Percentiles rank a stretch among this genome's conserved stretches.
phyloP scores from a whole-genome alignment of 2,113 vertebrate genomes.

The Xiphorhynchus elegans region DNA sequence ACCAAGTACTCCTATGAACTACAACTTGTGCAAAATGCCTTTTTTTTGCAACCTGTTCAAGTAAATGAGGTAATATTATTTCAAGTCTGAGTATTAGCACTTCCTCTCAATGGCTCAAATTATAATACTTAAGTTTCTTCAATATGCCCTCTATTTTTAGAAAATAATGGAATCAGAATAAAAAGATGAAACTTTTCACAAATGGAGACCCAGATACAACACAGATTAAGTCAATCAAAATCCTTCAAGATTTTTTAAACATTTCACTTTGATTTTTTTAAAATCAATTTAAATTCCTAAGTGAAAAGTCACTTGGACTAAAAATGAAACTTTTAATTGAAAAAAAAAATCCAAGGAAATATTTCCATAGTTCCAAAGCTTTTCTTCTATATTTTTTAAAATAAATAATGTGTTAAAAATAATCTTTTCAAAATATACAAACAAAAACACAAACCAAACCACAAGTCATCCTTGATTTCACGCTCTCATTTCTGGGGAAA shows the following conservation, averaged over 20 bases:
- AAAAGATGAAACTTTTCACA: slow-evolving; percentile 57
- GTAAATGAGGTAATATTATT: slow-evolving; percentile 29
- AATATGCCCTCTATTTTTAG: slow-evolving; percentile 54
- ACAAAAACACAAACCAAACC: background rate
- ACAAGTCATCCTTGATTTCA: background rate
- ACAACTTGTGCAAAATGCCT: background rate
- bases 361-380: background rate
- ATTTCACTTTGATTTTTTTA: background rate
- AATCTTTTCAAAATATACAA: background rate
- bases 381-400: background rate
- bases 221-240: slow-evolving; percentile 66
- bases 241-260: slow-evolving; percentile 40
- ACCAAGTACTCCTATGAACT: background rate
- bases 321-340: slow-evolving; percentile 28
- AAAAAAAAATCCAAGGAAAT: background rate
- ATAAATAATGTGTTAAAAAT: background rate
- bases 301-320: slow-evolving; percentile 27
- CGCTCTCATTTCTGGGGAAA: background rate
- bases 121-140: slow-evolving; percentile 40
- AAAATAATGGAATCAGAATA: slow-evolving; percentile 58
- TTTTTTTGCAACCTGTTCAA: background rate
- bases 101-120: slow-evolving; percentile 31
- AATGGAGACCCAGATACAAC: slow-evolving; percentile 56
- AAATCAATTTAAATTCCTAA: slow-evolving; percentile 35
- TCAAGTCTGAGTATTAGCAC: slow-evolving; percentile 1